Evolutionary conservation across 1,140 invertebrate species (phyloP).

Genomic region (Macrocentrus cingulum): DNA sequence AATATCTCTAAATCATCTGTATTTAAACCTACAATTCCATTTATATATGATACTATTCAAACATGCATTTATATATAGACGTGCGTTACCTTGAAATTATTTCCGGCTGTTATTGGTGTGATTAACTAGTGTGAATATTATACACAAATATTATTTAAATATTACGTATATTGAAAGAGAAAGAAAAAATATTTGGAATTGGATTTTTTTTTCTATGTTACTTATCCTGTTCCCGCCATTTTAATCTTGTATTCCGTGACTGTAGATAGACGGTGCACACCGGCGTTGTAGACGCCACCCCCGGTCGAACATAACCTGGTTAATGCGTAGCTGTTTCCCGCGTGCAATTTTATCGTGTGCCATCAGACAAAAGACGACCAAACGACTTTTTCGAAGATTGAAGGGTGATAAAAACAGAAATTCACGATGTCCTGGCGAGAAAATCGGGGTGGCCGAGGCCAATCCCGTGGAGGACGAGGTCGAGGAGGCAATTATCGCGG

Average conservation of each 20-base stretch:
- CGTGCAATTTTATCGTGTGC: not conserved
- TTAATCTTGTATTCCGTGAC: no score
- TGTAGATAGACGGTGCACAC: no score
- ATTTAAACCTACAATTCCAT: not conserved
- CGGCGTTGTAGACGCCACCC: no score
- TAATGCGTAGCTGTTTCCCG: no score
- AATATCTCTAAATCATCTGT: conserved; percentile 2
- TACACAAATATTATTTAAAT: not conserved
- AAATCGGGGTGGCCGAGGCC: conserved; percentile 9
- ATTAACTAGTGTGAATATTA: conserved; percentile 17
- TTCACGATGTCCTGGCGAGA: conserved; percentile 24
- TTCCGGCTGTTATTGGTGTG: conserved; percentile 20
- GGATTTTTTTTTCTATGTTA: not conserved
- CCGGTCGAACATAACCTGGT: no score
- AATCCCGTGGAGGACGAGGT: conserved; percentile 23
- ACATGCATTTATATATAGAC: conserved; percentile 4
- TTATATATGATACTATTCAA: not conserved
- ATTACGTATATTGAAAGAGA: conserved; percentile 4
- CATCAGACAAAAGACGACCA: not conserved
- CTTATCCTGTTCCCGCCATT: not conserved
- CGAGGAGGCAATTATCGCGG: conserved; percentile 2
- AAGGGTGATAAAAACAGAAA: not conserved
- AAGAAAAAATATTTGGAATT: conserved; percentile 1
- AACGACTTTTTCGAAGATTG: not conserved
- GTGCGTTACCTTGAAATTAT: conserved; percentile 13